A percentile compares a stretch with the other conserved stretches of the same genome.
Evolutionary conservation across 1,140 invertebrate species (phyloP).

Genomic region (Ganaspis sp.): DNA sequence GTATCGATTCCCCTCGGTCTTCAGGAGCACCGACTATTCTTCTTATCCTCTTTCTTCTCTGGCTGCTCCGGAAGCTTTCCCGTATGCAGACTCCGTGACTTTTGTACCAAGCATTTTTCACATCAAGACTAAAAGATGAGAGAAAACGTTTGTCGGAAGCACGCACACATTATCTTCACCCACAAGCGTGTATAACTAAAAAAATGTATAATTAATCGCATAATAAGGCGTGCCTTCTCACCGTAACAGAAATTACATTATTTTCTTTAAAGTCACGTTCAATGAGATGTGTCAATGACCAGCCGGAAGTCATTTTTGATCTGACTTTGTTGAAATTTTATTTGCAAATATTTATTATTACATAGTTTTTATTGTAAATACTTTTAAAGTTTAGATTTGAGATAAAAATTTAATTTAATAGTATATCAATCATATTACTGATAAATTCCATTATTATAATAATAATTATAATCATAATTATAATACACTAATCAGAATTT

Average conservation of each 20-base stretch:
- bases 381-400: too few relatives aligned
- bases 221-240: neutral
- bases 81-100: constrained; percentile 35
- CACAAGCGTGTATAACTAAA: neutral
- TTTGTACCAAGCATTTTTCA: constrained; percentile 27
- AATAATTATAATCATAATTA: too few relatives aligned
- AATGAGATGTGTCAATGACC: neutral
- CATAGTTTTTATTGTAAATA: too few relatives aligned
- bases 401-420: too few relatives aligned
- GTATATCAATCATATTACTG: too few relatives aligned
- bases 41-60: constrained; percentile 47
- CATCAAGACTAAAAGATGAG: neutral
- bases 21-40: constrained; percentile 43
- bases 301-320: neutral
- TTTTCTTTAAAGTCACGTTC: neutral
- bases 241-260: neutral
- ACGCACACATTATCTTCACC: neutral
- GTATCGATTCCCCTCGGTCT: constrained; percentile 60
- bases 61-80: constrained; percentile 50
- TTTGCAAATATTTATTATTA: too few relatives aligned
- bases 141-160: constrained; percentile 18
- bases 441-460: too few relatives aligned
- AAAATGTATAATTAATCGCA: constrained; percentile 35
- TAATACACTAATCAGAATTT: too few relatives aligned
- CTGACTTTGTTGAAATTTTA: too few relatives aligned